phyloP scores from a whole-genome alignment of 1,140 invertebrate species.

The Eumeta japonica region DNA sequence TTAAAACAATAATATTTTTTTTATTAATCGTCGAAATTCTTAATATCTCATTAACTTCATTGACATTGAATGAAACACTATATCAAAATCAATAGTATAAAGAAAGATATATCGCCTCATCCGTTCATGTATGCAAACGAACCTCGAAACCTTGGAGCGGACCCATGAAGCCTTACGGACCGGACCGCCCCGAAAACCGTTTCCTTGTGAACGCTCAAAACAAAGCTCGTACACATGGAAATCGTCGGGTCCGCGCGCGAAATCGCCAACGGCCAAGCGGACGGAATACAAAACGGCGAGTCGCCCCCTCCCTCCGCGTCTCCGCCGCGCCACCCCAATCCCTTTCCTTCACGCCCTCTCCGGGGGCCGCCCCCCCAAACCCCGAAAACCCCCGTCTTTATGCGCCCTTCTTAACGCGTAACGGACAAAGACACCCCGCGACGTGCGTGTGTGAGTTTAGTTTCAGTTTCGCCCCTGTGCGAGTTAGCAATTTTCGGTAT shows the following conservation, averaged over 20 bases:
- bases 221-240: slow-evolving; percentile 23
- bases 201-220: too few species aligned
- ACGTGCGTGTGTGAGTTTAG: slow-evolving; percentile 48
- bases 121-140: background rate
- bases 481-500: slow-evolving; percentile 23
- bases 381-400: slow-evolving; percentile 32
- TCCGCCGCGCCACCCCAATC: background rate
- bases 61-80: background rate
- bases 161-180: too few species aligned
- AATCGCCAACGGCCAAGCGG: slow-evolving; percentile 45
- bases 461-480: slow-evolving; percentile 19
- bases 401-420: slow-evolving; percentile 50
- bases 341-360: background rate
- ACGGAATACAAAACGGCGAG: slow-evolving; percentile 46
- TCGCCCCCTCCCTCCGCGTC: slow-evolving; percentile 13
- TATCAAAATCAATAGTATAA: background rate
- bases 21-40: background rate
- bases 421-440: slow-evolving; percentile 48
- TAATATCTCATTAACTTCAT: background rate
- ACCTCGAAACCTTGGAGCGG: background rate
- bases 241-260: slow-evolving; percentile 47
- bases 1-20: too few species aligned
- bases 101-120: background rate
- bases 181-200: too few species aligned
- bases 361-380: background rate